These are phyloP conservation scores for Amblyraja radiata DNA, from an alignment of 2,797 vertebrate genomes.

Conservation along the genomic window DNA sequence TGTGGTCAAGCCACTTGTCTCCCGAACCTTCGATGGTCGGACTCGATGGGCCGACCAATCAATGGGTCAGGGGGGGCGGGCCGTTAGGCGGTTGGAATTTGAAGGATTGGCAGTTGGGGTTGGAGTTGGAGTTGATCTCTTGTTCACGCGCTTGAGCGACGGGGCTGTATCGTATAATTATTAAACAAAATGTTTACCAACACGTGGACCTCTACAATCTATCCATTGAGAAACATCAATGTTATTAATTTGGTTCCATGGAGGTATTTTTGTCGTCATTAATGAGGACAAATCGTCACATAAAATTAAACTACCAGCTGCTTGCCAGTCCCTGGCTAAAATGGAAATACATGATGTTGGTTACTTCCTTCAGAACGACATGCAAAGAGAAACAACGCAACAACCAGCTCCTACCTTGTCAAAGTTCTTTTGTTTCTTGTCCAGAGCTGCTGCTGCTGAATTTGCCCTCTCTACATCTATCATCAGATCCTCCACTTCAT, in stretches of 20 bases:
- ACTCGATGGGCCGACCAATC: too few relatives aligned
- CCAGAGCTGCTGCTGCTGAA: slow-evolving; percentile 70
- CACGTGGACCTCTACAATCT: too few relatives aligned
- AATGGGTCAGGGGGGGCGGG: too few relatives aligned
- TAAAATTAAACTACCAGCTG: neutral
- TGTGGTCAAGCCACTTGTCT: too few relatives aligned
- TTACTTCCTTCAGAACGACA: neutral
- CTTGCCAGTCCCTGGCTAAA: neutral
- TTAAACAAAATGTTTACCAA: too few relatives aligned
- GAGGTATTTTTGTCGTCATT: neutral
- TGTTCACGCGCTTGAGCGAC: too few relatives aligned
- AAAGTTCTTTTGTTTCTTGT: slow-evolving; percentile 82
- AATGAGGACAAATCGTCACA: neutral
- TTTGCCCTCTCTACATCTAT: slow-evolving; percentile 84
- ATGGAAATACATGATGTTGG: neutral
- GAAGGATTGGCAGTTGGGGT: too few relatives aligned
- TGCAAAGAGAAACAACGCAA: slow-evolving; percentile 38
- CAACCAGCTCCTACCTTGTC: slow-evolving; percentile 43
- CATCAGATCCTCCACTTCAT: slow-evolving; percentile 89
- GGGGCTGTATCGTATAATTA: too few relatives aligned
- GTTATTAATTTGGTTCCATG: neutral
- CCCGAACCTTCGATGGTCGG: too few relatives aligned
- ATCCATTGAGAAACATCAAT: neutral
- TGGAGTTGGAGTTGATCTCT: too few relatives aligned
- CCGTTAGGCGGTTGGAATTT: too few relatives aligned